These are phyloP conservation scores for Brevimyrus niger DNA, from an alignment of 2,113 vertebrate species.

Conservation along the genomic window DNA sequence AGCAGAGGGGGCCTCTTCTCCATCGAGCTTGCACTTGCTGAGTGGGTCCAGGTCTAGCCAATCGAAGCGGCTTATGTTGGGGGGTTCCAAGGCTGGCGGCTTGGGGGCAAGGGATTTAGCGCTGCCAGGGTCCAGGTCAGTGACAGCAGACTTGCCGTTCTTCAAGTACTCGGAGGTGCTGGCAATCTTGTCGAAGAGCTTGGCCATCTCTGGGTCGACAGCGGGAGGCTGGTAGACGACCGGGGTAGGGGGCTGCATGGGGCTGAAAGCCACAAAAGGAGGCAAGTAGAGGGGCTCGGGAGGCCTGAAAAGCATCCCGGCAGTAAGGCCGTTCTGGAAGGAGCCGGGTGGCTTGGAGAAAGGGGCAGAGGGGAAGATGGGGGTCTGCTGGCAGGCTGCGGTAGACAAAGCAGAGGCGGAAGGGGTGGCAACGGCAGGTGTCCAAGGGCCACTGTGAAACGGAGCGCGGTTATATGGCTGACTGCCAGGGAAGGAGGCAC, in stretches of 20 bases:
- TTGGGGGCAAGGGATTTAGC: conserved; percentile 52
- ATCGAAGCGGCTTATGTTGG: conserved; percentile 73
- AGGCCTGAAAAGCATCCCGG: conserved; percentile 59
- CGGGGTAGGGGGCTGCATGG: conserved; percentile 60
- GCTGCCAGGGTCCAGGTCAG: conserved; percentile 60
- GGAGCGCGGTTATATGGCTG: conserved; percentile 60
- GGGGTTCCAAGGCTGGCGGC: conserved; percentile 51
- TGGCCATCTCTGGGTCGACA: conserved; percentile 84
- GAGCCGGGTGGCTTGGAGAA: conserved; percentile 70
- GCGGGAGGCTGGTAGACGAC: conserved; percentile 65
- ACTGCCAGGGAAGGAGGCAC: conserved; percentile 71
- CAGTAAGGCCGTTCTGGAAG: conserved; percentile 83
- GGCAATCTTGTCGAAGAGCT: conserved; percentile 91
- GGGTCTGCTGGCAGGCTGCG: conserved; percentile 48
- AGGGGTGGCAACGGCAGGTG: conserved; percentile 60
- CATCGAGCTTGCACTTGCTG: conserved; percentile 75
- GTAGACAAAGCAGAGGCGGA: conserved; percentile 58
- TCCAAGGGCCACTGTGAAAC: conserved; percentile 73
- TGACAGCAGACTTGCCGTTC: conserved; percentile 72
- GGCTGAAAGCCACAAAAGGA: conserved; percentile 70
- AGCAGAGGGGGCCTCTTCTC: conserved; percentile 48
- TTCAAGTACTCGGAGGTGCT: conserved; percentile 91
- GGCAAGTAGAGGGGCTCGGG: conserved; percentile 63
- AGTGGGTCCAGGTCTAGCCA: conserved; percentile 96
- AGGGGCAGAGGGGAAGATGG: conserved; percentile 67